Percentiles rank a stretch among this genome's conserved stretches.
Evolutionary conservation across 2,797 vertebrate genomes (phyloP).

Genomic region (Tokudaia muenninki): DNA sequence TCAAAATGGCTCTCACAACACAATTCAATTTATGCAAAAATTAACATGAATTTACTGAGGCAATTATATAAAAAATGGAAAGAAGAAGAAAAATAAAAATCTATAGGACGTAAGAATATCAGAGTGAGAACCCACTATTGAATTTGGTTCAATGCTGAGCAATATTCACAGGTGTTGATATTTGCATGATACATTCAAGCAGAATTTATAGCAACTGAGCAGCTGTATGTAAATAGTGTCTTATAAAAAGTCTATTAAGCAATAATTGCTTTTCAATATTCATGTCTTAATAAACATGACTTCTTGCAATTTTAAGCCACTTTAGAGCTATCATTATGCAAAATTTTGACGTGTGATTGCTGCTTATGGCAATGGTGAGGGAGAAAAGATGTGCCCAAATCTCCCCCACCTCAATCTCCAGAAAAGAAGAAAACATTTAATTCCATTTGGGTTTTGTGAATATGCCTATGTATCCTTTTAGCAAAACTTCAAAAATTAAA

Average conservation of each 20-base stretch:
- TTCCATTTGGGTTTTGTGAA: not conserved
- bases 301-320: conserved; percentile 70
- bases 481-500: not conserved
- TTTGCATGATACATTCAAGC: conserved; percentile 77
- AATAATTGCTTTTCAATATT: conserved; percentile 83
- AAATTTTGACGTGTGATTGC: conserved; percentile 58
- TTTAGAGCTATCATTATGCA: conserved; percentile 74
- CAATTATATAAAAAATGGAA: conserved; percentile 1
- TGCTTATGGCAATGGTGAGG: conserved; percentile 48
- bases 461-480: not conserved
- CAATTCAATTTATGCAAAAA: not conserved
- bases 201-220: conserved; percentile 79
- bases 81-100: conserved; percentile 35
- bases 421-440: conserved; percentile 26
- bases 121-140: conserved; percentile 39
- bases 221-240: conserved; percentile 78
- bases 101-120: not conserved
- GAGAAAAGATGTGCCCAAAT: conserved; percentile 20
- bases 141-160: conserved; percentile 34
- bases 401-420: not conserved
- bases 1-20: not conserved
- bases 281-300: conserved; percentile 78
- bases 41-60: not conserved
- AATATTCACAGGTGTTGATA: conserved; percentile 79
- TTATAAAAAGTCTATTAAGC: conserved; percentile 78